Evolutionary conservation across 2,797 vertebrate species (phyloP), one percentile per base, ranked within the genome.

Genomic region (Coregonus suidteri): DNA sequence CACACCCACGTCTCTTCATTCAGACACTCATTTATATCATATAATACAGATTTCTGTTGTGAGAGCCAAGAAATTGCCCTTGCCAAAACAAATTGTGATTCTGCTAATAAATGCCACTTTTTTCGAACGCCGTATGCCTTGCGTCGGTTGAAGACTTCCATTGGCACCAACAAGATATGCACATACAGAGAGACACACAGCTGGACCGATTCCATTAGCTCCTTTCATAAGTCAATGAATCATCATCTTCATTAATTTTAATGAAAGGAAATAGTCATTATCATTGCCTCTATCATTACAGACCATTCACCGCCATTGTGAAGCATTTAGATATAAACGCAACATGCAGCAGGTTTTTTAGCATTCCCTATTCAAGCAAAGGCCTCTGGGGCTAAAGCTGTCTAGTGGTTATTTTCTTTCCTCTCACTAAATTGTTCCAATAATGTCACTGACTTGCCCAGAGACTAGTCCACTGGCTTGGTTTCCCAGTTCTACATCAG

Each of bases 171-270:
- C 83, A 86, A 88, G 86, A 77, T 79, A 75, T 54, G 83, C 54
- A 75, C 2, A 3, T 64, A 64, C 81, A 47, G 51, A 72, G 76
- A 83, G 79, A 82, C 90, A 92, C 88, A 87, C 53, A 76, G 52
- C 34, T 91, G 90, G 81, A 89, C 89, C 78, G 81, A 83, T 83
- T 88, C 85, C 86, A 92, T 90, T 90, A 79, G 88, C 87, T 86
- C 84, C 71, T 83, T 89, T 92, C 86, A 90, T 83, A 83, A 80
- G 87, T 83, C 85, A 88, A 90, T 89, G 88, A 88, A 70, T 89
- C 83, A 88, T 89, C 88, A 88, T 91, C 81, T 84, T 70, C 69
- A 78, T 81, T 81, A 88, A 91, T 90, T 85, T 87, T 87, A 90
- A 87, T 74, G 77, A 88, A 86, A 81, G 79, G 78, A 62, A 87